Conservation (phyloP, 2,888 invertebrate species). For the Mimumesa dahlbomi region DNA sequence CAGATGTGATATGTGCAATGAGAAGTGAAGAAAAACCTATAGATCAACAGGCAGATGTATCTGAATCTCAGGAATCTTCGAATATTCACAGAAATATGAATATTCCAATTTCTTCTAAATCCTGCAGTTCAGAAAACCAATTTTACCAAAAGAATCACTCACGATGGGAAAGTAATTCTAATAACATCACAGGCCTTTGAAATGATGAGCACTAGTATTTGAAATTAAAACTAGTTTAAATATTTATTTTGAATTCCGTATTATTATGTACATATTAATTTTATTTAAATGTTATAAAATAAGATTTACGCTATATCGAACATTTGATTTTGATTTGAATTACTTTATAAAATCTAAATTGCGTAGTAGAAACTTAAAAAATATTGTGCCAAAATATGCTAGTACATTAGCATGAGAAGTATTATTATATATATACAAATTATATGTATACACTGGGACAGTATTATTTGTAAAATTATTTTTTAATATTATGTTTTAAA, state of each 20-base stretch:
- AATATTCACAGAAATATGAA: slow-evolving; percentile 65
- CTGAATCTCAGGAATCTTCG: slow-evolving; percentile 40
- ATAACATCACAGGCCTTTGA: slow-evolving; percentile 43
- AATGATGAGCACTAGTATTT: slow-evolving; percentile 13
- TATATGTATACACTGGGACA: too few species aligned
- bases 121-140: slow-evolving; percentile 64
- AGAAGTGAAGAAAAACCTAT: slow-evolving; percentile 83
- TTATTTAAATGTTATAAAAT: not conserved
- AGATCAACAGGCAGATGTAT: slow-evolving; percentile 32
- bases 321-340: slow-evolving; percentile 8
- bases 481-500: slow-evolving; percentile 20
- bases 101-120: slow-evolving; percentile 70
- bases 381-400: slow-evolving; percentile 48
- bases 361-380: too few species aligned
- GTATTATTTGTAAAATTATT: too few species aligned
- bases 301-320: not conserved
- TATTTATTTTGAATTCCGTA: slow-evolving; percentile 9
- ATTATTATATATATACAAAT: slow-evolving; percentile 29
- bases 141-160: slow-evolving; percentile 50
- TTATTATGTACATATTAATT: not conserved
- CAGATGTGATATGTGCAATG: slow-evolving; percentile 90
- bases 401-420: slow-evolving; percentile 39
- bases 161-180: slow-evolving; percentile 50
- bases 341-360: slow-evolving; percentile 12
- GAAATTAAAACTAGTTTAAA: slow-evolving; percentile 17